These are phyloP conservation scores for Ryuthela nishihirai DNA, from an alignment of 2,888 invertebrate genomes.

Conservation along the genomic window DNA sequence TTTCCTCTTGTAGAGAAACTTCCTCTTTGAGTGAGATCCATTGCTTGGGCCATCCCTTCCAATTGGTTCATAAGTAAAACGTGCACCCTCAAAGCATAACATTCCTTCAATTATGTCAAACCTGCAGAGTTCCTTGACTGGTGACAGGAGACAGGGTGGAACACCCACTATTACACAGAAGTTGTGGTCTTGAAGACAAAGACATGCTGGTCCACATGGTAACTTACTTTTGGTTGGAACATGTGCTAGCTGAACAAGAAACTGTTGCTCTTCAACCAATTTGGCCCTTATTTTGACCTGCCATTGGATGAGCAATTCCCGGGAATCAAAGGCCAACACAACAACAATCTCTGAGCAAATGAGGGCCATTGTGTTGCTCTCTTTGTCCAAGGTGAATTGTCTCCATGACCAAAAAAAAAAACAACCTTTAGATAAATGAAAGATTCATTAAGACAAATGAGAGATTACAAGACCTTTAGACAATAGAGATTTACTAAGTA, in stretches of 20 bases:
- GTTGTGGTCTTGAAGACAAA: constrained; percentile 75
- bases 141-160: constrained; percentile 70
- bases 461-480: no score
- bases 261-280: constrained; percentile 80
- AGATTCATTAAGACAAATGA: neutral
- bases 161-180: constrained; percentile 79
- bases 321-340: constrained; percentile 78
- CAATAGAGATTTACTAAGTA: no score
- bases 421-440: neutral
- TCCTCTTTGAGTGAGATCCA: constrained; percentile 65
- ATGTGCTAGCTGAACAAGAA: constrained; percentile 73
- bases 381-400: constrained; percentile 83
- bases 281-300: constrained; percentile 80
- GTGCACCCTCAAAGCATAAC: constrained; percentile 88
- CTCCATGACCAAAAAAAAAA: constrained; percentile 72
- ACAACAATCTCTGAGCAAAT: constrained; percentile 82
- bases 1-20: constrained; percentile 50
- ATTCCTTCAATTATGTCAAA: constrained; percentile 78
- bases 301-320: constrained; percentile 84
- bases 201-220: constrained; percentile 71
- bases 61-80: constrained; percentile 75
- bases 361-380: constrained; percentile 83
- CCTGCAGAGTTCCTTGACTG: constrained; percentile 58
- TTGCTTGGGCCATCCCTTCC: constrained; percentile 62
- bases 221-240: constrained; percentile 72